These are phyloP conservation scores for Rallus crepitans DNA, from an alignment of 2,797 vertebrate genomes.

Conservation along the genomic window DNA sequence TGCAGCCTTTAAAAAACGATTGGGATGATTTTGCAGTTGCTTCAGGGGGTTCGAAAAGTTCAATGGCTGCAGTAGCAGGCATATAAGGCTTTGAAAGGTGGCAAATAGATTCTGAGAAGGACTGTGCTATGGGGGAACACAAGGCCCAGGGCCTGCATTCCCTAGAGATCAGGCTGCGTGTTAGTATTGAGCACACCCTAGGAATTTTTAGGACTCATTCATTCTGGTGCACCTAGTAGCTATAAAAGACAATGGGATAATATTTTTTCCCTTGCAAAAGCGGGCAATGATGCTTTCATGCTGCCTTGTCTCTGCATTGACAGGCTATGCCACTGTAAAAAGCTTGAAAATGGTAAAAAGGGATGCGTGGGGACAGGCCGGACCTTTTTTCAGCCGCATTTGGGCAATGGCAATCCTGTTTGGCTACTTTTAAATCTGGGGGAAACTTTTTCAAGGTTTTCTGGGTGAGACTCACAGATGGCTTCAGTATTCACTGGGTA, in stretches of 20 bases:
- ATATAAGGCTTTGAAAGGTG: neutral
- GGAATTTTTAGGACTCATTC: neutral
- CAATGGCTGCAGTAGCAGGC: neutral
- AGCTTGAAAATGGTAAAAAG: neutral
- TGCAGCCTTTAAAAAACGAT: neutral
- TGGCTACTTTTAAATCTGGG: neutral
- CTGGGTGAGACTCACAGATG: neutral
- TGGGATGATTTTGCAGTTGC: neutral
- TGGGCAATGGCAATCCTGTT: neutral
- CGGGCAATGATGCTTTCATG: neutral
- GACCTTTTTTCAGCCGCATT: neutral
- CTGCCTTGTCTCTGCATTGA: rapidly evolving
- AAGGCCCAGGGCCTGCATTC: neutral
- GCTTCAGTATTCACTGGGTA: neutral
- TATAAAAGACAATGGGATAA: neutral
- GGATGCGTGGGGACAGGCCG: neutral
- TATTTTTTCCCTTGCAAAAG: neutral
- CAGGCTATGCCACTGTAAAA: neutral
- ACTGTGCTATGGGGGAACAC: neutral
- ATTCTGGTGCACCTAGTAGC: neutral
- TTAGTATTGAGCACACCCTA: neutral
- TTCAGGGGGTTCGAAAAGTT: neutral
- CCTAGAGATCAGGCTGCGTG: neutral
- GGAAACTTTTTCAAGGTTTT: neutral
- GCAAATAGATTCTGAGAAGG: neutral